Conservation (phyloP, 2,113 vertebrate species). For the Ramphastos sulfuratus region DNA sequence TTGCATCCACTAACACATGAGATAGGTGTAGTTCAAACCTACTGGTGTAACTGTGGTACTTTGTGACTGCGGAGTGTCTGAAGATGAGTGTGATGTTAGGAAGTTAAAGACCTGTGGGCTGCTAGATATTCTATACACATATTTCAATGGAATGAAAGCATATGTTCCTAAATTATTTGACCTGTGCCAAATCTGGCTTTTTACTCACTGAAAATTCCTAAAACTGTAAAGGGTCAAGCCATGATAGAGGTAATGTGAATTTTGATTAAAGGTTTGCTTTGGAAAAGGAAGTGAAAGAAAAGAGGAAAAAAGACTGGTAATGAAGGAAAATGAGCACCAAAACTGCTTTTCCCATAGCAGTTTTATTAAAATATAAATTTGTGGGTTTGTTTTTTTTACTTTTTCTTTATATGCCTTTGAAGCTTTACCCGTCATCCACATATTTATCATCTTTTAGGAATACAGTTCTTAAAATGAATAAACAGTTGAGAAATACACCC, state of each 20-base stretch:
- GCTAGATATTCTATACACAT: not conserved
- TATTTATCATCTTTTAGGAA: constrained; percentile 18
- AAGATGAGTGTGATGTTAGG: not conserved
- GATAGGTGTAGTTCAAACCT: constrained; percentile 13
- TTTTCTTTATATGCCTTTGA: not conserved
- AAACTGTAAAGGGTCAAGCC: not conserved
- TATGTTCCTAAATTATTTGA: not conserved
- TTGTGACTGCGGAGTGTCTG: not conserved
- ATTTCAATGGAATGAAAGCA: not conserved
- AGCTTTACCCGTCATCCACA: not conserved
- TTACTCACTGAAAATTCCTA: not conserved
- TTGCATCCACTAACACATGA: not conserved
- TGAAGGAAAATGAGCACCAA: not conserved
- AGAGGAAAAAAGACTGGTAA: not conserved
- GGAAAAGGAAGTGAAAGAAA: constrained; percentile 6
- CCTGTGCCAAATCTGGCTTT: not conserved
- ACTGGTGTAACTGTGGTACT: not conserved
- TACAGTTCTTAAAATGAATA: constrained; percentile 11
- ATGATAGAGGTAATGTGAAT: not conserved
- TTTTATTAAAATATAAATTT: constrained; percentile 7
- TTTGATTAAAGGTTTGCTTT: constrained; percentile 10
- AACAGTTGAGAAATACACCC: not conserved
- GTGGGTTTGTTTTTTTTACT: not conserved
- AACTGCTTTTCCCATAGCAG: not conserved
- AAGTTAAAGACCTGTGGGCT: not conserved